phyloP scores from a whole-genome alignment of 2,888 invertebrate genomes.

The Lysandra bellargus region DNA sequence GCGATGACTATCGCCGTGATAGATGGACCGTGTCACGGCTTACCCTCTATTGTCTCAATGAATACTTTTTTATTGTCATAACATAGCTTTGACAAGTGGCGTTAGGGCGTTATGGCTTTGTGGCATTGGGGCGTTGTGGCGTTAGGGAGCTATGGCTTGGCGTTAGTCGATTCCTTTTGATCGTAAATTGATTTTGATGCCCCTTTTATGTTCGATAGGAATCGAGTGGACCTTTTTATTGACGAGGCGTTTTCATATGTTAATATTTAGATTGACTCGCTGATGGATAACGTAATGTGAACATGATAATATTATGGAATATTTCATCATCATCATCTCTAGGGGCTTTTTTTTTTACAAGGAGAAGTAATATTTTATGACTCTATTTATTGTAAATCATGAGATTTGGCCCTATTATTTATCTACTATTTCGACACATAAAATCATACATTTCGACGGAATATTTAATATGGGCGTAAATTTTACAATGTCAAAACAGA shows the following conservation, averaged over 20 bases:
- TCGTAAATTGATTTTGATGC: slow-evolving; percentile 43
- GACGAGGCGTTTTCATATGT: slow-evolving; percentile 70
- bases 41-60: slow-evolving; percentile 80
- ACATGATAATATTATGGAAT: slow-evolving; percentile 2
- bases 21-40: slow-evolving; percentile 76
- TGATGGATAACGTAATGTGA: slow-evolving; percentile 46
- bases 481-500: slow-evolving; percentile 22
- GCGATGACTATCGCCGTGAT: slow-evolving; percentile 75
- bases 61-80: slow-evolving; percentile 76
- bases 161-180: slow-evolving; percentile 47
- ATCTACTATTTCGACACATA: neutral
- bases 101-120: slow-evolving; percentile 63
- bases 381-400: neutral
- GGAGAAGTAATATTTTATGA: too few species aligned
- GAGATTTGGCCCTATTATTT: neutral
- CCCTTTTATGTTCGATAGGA: slow-evolving; percentile 64
- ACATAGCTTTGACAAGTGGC: slow-evolving; percentile 73
- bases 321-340: slow-evolving; percentile 10
- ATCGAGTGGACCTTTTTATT: slow-evolving; percentile 72
- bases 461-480: slow-evolving; percentile 8
- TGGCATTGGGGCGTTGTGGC: slow-evolving; percentile 55
- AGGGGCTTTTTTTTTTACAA: neutral
- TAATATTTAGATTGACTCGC: slow-evolving; percentile 62
- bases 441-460: slow-evolving; percentile 6
- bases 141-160: neutral